These are phyloP conservation scores for Amazona guildingii DNA, from an alignment of 2,113 vertebrate species.

Conservation along the genomic window DNA sequence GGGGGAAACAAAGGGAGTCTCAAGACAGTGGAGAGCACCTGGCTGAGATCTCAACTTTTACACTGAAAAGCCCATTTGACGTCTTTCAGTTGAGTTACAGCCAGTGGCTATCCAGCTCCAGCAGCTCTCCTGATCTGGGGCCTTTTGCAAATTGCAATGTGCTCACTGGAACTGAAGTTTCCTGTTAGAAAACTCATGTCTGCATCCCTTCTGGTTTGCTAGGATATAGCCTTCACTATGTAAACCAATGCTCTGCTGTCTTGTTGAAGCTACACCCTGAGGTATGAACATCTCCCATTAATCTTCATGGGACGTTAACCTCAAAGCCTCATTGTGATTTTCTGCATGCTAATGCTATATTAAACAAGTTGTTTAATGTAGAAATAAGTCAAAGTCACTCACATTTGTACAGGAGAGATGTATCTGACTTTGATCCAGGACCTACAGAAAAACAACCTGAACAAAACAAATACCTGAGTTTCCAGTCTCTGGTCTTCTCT, in stretches of 20 bases:
- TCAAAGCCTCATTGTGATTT: constrained; percentile 25
- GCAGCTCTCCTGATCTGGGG: not conserved
- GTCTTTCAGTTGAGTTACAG: not conserved
- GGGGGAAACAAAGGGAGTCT: not conserved
- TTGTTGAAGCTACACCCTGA: constrained; percentile 36
- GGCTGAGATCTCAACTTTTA: not conserved
- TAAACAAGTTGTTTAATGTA: constrained; percentile 30
- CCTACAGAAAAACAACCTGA: not conserved
- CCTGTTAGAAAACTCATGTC: not conserved
- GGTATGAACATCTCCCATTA: constrained; percentile 27
- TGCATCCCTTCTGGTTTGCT: constrained; percentile 15
- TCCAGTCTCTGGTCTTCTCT: not conserved
- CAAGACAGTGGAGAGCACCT: not conserved
- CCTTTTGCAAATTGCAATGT: not conserved
- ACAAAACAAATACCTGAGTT: not conserved
- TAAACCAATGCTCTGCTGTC: constrained; percentile 35
- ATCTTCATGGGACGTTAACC: constrained; percentile 27
- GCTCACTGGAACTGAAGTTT: not conserved
- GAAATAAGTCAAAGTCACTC: not conserved
- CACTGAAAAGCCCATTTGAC: constrained; percentile 24
- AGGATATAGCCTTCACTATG: not conserved
- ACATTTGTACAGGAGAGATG: not conserved
- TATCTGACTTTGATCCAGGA: not conserved
- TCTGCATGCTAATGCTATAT: not conserved
- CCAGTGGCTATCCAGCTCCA: not conserved